Base-by-base conservation (phyloP, 1,140 invertebrate genomes). In the Nephila pilipes region DNA sequence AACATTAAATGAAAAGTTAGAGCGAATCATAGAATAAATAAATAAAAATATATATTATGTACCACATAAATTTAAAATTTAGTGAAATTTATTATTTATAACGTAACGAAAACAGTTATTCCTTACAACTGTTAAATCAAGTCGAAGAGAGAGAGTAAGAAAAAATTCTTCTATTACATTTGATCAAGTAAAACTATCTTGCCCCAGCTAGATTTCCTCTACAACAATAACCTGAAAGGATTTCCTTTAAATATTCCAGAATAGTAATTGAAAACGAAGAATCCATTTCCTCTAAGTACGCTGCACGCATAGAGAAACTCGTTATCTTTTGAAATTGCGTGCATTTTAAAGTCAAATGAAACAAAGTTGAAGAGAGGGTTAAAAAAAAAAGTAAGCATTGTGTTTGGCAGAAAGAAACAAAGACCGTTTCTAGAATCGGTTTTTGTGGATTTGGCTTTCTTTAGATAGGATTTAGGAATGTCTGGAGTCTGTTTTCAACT, bases 341-440 rank as follows among this genome's bases (percentile, higher is more conserved):
- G 57, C 83, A 85, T 85, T 85, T 85, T 60, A 85, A 85, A 85
- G 83, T 85, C 83, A 85, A 85, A 85, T 85, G 83, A 85, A 85
- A 85, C 29, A 25, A 54, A 55, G 20, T 22, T 54, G 36, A 18
- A 25, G 22, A 25, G 46, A n/a, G 80, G 38, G 20, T 46, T 10
- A 80, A 55, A 46, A n/a, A 81, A 81, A 22, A 55, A 55, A n/a
- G 10, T 20, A n/a, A 25, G 46, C 80, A 25, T 54, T 54, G 80
- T 81, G 80, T 54, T 81, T 81, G 22, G n/a, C 36, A 46, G 38
- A 54, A 14, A 81, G 20, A 75, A 75, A 75, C 69, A 75, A 75
- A 32, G 3, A 29, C 14, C 14, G 16, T 46, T 81, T 81, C 46
- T 81, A n/a, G 80, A 46, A 81, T 81, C 46, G 80, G 46, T 81